phyloP scores from a whole-genome alignment of 2,113 vertebrate species.

The Felis chaus region DNA sequence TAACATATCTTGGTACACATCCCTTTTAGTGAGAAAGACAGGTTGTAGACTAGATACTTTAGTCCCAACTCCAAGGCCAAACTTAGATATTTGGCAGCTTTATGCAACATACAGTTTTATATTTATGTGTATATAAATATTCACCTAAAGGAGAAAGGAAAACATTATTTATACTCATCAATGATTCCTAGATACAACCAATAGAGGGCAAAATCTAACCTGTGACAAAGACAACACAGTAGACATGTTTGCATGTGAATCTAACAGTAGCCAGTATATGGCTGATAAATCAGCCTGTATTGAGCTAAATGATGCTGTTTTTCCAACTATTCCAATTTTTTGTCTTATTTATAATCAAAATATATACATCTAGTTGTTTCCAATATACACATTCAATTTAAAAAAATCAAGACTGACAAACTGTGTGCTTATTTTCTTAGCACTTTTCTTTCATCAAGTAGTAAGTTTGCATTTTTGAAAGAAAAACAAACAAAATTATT shows the following conservation, averaged over 20 bases:
- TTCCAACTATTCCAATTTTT: neutral
- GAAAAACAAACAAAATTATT: neutral
- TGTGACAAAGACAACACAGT: neutral
- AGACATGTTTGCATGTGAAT: neutral
- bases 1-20: neutral
- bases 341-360: constrained; percentile 2
- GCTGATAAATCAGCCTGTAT: neutral
- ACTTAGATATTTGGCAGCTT: neutral
- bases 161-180: neutral
- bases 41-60: neutral
- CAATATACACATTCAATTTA: neutral
- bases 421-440: neutral
- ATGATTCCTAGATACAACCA: neutral
- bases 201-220: neutral
- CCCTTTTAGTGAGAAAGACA: neutral
- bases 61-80: neutral
- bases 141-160: constrained; percentile 23
- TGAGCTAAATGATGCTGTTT: neutral
- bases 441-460: neutral
- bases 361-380: neutral
- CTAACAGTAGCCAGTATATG: neutral
- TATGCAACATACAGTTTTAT: neutral
- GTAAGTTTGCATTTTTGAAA: neutral
- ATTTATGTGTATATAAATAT: neutral
- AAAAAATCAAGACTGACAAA: constrained; percentile 17